These are phyloP conservation scores for Aphrophora alni DNA, from an alignment of 2,888 invertebrate species.

Conservation along the genomic window DNA sequence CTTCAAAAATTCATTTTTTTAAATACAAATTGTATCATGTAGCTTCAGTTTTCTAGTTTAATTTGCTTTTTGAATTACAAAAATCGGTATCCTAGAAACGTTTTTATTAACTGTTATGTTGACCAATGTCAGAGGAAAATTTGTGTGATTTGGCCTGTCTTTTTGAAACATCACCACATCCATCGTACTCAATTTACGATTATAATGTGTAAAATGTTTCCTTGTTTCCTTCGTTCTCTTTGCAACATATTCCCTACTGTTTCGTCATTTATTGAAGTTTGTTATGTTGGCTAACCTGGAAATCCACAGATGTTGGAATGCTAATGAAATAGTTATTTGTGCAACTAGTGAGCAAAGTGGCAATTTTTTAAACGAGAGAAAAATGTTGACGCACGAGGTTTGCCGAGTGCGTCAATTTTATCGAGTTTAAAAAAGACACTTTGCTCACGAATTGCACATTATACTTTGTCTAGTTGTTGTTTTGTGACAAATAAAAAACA, in stretches of 20 bases:
- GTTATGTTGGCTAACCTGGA: neutral
- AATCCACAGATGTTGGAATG: neutral
- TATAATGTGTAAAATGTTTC: neutral
- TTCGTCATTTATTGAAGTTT: neutral
- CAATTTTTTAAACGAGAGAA: too few species aligned
- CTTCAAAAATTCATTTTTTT: too few species aligned
- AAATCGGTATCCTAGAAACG: neutral
- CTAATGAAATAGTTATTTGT: neutral
- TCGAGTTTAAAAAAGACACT: too few species aligned
- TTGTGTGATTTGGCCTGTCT: neutral
- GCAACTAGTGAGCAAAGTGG: too few species aligned
- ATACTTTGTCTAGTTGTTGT: too few species aligned
- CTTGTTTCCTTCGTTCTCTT: neutral
- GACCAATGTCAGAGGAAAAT: neutral
- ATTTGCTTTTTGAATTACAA: neutral
- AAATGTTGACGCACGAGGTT: too few species aligned
- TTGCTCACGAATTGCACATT: too few species aligned
- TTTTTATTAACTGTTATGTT: neutral
- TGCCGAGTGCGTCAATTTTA: too few species aligned
- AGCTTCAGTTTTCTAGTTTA: neutral
- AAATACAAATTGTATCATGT: neutral
- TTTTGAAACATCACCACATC: neutral
- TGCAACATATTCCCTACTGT: neutral
- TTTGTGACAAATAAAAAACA: too few species aligned
- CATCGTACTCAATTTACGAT: neutral